These are phyloP conservation scores for Lutjanus argentimaculatus DNA, from an alignment of 2,797 vertebrate species.

Conservation along the genomic window DNA sequence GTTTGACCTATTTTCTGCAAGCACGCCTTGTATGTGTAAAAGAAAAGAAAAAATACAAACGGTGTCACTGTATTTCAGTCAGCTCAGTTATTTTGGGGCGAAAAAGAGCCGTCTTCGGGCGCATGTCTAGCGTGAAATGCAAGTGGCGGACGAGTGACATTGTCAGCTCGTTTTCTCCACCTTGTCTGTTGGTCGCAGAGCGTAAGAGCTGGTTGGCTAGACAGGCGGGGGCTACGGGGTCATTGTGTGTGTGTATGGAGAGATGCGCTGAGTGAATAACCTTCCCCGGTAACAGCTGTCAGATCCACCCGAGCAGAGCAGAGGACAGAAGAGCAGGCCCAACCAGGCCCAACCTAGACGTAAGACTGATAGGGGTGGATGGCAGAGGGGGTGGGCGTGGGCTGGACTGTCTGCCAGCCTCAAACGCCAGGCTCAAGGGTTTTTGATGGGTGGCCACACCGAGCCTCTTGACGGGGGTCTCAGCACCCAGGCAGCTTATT, in stretches of 20 bases:
- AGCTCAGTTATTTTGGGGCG: conserved; percentile 60
- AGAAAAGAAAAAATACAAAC: conserved; percentile 50
- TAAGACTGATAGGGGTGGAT: conserved; percentile 61
- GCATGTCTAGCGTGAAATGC: conserved; percentile 80
- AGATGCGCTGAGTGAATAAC: conserved; percentile 80
- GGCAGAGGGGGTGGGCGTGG: conserved; percentile 51
- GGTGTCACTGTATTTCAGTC: conserved; percentile 67
- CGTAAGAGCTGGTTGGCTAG: conserved; percentile 70
- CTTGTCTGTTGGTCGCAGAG: conserved; percentile 74
- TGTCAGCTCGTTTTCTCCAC: conserved; percentile 82
- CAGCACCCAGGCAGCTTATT: conserved; percentile 82
- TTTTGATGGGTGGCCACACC: conserved; percentile 88
- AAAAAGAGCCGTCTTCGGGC: conserved; percentile 71
- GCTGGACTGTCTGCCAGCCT: conserved; percentile 59
- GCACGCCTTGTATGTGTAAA: conserved; percentile 46
- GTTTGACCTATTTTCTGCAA: conserved; percentile 78
- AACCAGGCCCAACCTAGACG: conserved; percentile 61
- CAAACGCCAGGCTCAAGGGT: conserved; percentile 63
- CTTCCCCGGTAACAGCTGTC: conserved; percentile 84
- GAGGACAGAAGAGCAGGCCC: conserved; percentile 73
- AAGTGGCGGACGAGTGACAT: conserved; percentile 81
- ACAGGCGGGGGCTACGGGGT: conserved; percentile 75
- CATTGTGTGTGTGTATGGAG: conserved; percentile 78
- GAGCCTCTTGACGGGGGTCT: conserved; percentile 79
- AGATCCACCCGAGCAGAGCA: conserved; percentile 77